Evolutionary conservation across 2,888 invertebrate species (phyloP), one percentile per base, ranked within the genome.

Genomic region (Zaprionus lineosus): DNA sequence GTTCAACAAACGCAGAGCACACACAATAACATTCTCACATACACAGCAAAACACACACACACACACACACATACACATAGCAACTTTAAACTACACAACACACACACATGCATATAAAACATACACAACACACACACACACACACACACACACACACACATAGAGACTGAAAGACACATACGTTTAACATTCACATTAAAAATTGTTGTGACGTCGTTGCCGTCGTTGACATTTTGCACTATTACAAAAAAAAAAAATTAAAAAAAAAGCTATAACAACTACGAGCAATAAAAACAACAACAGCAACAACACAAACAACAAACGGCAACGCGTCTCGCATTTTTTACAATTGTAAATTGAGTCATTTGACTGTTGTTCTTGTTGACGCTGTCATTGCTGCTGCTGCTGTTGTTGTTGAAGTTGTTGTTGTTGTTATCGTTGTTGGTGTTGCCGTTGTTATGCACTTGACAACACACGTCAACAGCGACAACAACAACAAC

Each of bases 1-100:
- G 87, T 87, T 87, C 87, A 87, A 87, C 86, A 87, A 88, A 87
- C 87, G 87, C 84, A 69, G 76, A 56, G 60, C 64, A 67, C 58
- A 68, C 56, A 53, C 55, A 65, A 39, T 57, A 48, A 60, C 12
- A 39, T 39, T 39, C 24, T 64, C 14, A 68, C 59, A 68, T 55
- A 56, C 55, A 65, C 41, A 60, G 46, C 58, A 12, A 43, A 34
- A 41, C 24, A 66, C 16, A 31, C 36, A 59, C 33, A 39, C 41
- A 16, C 44, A 50, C 21, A 47, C 43, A 39, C 29, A 52, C 15
- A 21, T 28, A 39, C 28, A 37, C 19, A 7, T 7, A 31, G 14
- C 24, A 46, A 46, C 37, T 36, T 43, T 21, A 47, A 50, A 8
- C 36, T 36, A 7, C 36, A 36, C 59, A 50, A 28, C 37, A 18